phyloP scores from a whole-genome alignment of 1,140 invertebrate species.

The Lepidurus apus region DNA sequence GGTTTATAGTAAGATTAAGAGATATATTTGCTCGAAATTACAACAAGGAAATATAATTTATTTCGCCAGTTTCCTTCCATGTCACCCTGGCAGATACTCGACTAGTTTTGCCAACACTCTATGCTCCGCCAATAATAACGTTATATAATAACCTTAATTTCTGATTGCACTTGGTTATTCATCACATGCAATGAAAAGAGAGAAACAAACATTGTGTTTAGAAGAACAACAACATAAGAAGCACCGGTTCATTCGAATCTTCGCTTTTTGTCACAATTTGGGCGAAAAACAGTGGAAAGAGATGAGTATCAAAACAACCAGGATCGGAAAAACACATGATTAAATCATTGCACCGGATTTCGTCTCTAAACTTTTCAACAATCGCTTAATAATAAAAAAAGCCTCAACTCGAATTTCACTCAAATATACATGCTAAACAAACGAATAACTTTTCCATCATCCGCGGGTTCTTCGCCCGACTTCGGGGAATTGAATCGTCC shows the following conservation, averaged over 20 bases:
- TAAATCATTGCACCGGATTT: neutral
- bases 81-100: neutral
- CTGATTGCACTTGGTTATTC: slow-evolving; percentile 21
- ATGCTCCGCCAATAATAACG: neutral
- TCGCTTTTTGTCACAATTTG: neutral
- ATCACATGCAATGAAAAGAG: neutral
- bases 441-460: slow-evolving; percentile 33
- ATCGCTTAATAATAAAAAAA: neutral
- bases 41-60: neutral
- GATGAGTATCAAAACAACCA: neutral
- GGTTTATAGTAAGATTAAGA: neutral
- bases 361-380: neutral
- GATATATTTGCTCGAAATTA: neutral
- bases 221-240: neutral
- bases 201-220: neutral
- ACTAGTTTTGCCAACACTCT: neutral
- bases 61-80: neutral
- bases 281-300: neutral
- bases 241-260: neutral
- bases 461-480: slow-evolving; percentile 7
- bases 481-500: neutral
- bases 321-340: neutral
- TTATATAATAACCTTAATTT: slow-evolving; percentile 6
- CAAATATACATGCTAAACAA: slow-evolving; percentile 31
- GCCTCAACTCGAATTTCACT: slow-evolving; percentile 5